These are phyloP conservation scores for Drosophila tani DNA, from an alignment of 1,140 invertebrate genomes.

Conservation along the genomic window DNA sequence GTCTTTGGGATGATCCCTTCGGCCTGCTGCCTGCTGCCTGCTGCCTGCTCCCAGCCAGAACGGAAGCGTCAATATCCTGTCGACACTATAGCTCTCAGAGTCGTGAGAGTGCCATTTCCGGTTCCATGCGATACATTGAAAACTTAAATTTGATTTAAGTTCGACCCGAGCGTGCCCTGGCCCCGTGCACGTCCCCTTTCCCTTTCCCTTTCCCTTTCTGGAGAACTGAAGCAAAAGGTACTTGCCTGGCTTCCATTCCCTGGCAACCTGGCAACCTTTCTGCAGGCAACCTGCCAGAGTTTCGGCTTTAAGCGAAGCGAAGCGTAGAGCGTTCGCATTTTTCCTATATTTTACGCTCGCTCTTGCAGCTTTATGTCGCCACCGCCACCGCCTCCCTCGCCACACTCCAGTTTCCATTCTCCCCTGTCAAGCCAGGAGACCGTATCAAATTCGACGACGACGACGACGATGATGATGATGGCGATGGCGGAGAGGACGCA, in stretches of 20 bases:
- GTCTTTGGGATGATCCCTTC: not conserved
- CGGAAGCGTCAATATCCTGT: constrained; percentile 47
- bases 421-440: constrained; percentile 39
- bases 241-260: constrained; percentile 65
- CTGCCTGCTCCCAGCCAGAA: too few relatives aligned
- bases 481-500: constrained; percentile 49
- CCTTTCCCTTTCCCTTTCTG: constrained; percentile 9
- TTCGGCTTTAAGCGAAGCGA: constrained; percentile 59
- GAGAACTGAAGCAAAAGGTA: constrained; percentile 37
- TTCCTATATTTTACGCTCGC: constrained; percentile 58
- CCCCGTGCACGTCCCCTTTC: not conserved
- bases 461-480: constrained; percentile 27
- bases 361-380: constrained; percentile 58
- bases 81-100: constrained; percentile 41
- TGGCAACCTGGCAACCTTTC: constrained; percentile 55
- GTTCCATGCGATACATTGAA: constrained; percentile 47
- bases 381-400: constrained; percentile 19
- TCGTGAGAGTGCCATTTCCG: constrained; percentile 59
- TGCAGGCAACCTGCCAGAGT: constrained; percentile 15
- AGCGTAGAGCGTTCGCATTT: constrained; percentile 54
- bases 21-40: not conserved
- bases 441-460: constrained; percentile 77
- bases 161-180: constrained; percentile 7
- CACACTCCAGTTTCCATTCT: constrained; percentile 32
- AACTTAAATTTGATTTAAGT: constrained; percentile 77